Evolutionary conservation across 2,113 vertebrate species (phyloP).

Genomic region (Dasypus novemcinctus): DNA sequence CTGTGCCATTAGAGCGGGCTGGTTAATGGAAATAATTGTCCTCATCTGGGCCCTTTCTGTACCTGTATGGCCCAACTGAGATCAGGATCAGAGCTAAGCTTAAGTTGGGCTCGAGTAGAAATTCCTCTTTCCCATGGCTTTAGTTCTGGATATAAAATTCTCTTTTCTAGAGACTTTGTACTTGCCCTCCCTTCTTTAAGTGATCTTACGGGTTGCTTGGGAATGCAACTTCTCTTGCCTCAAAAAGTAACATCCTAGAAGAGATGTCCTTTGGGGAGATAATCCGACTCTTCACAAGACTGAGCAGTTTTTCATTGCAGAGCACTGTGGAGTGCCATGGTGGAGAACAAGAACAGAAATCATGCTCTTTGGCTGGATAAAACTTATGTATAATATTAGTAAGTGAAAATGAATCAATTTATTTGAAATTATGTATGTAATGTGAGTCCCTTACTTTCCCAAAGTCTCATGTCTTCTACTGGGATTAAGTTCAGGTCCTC

Average conservation of each 20-base stretch:
- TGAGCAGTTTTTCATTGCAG: no score
- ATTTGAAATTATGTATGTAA: background rate
- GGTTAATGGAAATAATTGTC: background rate
- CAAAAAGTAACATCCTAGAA: background rate
- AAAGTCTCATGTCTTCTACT: background rate
- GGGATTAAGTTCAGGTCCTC: background rate
- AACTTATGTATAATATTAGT: background rate
- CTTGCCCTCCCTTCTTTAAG: background rate
- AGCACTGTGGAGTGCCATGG: no score
- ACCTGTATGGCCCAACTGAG: background rate
- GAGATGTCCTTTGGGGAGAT: background rate
- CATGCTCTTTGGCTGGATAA: background rate
- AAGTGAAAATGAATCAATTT: background rate
- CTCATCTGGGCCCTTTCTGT: background rate
- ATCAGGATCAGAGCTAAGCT: background rate
- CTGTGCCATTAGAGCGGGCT: background rate
- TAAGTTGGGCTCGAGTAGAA: background rate
- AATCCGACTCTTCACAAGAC: background rate
- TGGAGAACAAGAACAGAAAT: background rate
- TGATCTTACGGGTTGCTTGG: background rate
- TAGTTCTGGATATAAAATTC: background rate
- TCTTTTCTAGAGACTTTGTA: background rate
- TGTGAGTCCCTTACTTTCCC: background rate
- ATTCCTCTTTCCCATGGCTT: background rate
- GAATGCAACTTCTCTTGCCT: background rate